Percentiles rank a stretch among this genome's conserved stretches.
These are phyloP conservation scores for Xestia xanthographa DNA, from an alignment of 2,888 invertebrate genomes.

Conservation along the genomic window DNA sequence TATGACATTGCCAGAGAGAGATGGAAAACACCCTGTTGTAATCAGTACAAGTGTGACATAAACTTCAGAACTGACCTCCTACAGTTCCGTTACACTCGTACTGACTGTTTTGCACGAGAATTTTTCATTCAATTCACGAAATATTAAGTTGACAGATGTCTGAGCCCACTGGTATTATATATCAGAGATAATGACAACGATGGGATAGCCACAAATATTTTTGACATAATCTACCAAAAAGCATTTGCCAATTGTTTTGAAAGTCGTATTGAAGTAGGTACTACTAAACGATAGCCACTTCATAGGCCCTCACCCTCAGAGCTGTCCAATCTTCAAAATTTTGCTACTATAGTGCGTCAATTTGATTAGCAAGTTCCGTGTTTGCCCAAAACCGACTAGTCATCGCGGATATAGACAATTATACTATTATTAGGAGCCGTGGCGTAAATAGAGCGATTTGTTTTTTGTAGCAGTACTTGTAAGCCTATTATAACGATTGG, in stretches of 20 bases:
- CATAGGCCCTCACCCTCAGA: background rate
- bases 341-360: background rate
- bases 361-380: constrained; percentile 11
- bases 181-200: background rate
- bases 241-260: background rate
- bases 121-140: background rate
- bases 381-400: constrained; percentile 2
- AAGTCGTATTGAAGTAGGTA: background rate
- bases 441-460: constrained; percentile 21
- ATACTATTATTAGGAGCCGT: constrained; percentile 11
- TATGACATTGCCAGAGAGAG: background rate
- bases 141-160: background rate
- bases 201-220: background rate
- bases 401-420: constrained; percentile 35
- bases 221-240: background rate
- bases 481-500: background rate
- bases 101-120: background rate
- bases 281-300: background rate
- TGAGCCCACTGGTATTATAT: background rate
- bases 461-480: constrained; percentile 31
- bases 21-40: background rate
- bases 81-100: no score
- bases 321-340: background rate
- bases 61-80: no score
- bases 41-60: no score